Conservation (phyloP, 1,140 invertebrate genomes). For the Pseudachorutes palmiensis region DNA sequence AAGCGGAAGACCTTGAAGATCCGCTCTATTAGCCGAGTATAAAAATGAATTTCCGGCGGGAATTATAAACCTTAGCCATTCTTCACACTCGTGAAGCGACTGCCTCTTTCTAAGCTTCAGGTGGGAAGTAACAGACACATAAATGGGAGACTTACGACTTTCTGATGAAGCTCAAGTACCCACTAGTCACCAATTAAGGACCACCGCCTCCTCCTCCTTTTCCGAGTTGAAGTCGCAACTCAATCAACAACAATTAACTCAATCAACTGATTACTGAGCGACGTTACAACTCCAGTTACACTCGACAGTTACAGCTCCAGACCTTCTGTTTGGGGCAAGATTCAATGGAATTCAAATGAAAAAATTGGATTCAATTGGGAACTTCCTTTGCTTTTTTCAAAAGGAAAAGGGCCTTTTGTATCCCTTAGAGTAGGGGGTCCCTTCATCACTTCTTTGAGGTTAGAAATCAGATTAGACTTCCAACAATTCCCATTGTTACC, state of each 20-base stretch:
- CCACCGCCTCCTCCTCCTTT: not conserved
- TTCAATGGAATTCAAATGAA: too few species aligned
- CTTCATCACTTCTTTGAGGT: too few species aligned
- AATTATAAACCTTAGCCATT: constrained; percentile 23
- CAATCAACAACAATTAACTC: not conserved
- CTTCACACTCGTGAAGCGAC: not conserved
- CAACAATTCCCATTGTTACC: too few species aligned
- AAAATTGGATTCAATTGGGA: not conserved
- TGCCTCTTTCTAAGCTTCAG: not conserved
- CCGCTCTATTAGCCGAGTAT: constrained; percentile 38
- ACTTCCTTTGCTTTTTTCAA: not conserved
- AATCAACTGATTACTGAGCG: not conserved
- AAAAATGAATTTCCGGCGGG: constrained; percentile 38
- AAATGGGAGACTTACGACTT: not conserved
- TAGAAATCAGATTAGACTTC: too few species aligned
- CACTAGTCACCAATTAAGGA: not conserved
- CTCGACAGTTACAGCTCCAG: not conserved
- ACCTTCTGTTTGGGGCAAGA: not conserved
- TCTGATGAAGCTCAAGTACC: not conserved
- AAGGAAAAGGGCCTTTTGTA: too few species aligned
- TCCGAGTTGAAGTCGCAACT: not conserved
- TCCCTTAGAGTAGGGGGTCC: too few species aligned
- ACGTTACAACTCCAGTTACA: not conserved
- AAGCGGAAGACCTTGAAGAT: constrained; percentile 12
- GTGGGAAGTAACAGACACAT: not conserved